Evolutionary conservation across 1,140 invertebrate species (phyloP).

Genomic region (Platorchestia sp.): DNA sequence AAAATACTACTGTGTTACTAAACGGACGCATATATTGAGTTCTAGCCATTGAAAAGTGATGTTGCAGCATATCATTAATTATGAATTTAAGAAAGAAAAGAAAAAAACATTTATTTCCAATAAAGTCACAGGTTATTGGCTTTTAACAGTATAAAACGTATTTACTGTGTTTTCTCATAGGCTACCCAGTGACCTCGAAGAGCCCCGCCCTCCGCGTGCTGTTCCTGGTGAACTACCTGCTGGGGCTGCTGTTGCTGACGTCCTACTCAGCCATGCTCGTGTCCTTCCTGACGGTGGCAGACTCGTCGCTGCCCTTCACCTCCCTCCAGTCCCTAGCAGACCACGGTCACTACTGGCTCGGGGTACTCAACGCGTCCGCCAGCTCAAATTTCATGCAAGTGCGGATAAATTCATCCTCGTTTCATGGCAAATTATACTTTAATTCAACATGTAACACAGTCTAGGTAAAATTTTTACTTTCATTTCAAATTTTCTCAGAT

Average conservation of each 20-base stretch:
- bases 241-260: not conserved
- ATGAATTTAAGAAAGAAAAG: too few relatives aligned
- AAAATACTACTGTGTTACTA: too few relatives aligned
- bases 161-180: not conserved
- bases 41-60: too few relatives aligned
- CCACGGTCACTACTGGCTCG: not conserved
- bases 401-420: too few relatives aligned
- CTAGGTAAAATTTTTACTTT: too few relatives aligned
- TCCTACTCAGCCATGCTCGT: slow-evolving; percentile 26
- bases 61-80: too few relatives aligned
- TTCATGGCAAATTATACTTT: too few relatives aligned
- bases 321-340: slow-evolving; percentile 16
- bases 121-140: too few relatives aligned
- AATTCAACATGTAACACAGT: too few relatives aligned
- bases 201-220: not conserved
- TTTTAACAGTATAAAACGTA: not conserved
- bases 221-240: slow-evolving; percentile 16
- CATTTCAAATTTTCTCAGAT: too few relatives aligned
- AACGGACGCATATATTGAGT: too few relatives aligned
- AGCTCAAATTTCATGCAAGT: not conserved
- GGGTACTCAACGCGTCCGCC: not conserved
- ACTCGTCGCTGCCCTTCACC: not conserved
- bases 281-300: slow-evolving; percentile 19
- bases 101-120: too few relatives aligned
- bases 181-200: not conserved